These are phyloP conservation scores for Paramormyrops kingsleyae DNA, from an alignment of 2,113 vertebrate species.

Conservation along the genomic window DNA sequence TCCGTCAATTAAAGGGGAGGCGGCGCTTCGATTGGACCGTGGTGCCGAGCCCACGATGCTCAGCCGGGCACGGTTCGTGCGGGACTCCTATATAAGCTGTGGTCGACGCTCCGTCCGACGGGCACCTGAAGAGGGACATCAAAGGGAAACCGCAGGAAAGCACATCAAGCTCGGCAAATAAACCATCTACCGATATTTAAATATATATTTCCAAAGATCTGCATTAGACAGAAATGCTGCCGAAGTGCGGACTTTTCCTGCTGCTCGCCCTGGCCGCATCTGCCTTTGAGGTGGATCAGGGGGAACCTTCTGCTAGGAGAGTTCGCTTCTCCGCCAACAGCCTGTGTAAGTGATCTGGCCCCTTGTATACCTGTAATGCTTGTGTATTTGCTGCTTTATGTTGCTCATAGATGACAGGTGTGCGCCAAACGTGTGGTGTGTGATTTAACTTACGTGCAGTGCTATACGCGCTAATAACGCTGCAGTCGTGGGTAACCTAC, in stretches of 20 bases:
- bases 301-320: slow-evolving; percentile 49
- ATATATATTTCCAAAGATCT: neutral
- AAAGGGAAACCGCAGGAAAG: neutral
- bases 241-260: slow-evolving; percentile 36
- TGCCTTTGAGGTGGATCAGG: slow-evolving; percentile 40
- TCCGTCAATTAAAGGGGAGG: slow-evolving; percentile 7
- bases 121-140: neutral
- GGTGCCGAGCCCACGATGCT: slow-evolving; percentile 20
- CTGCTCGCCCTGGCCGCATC: slow-evolving; percentile 37
- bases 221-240: slow-evolving; percentile 40
- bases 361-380: neutral
- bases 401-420: neutral
- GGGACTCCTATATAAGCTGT: slow-evolving; percentile 7
- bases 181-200: neutral
- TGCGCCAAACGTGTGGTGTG: neutral
- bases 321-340: slow-evolving; percentile 60
- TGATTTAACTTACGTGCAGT: neutral
- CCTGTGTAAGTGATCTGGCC: slow-evolving; percentile 50
- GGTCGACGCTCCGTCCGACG: neutral
- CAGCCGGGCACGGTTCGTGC: neutral
- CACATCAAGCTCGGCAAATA: neutral
- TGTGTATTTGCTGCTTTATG: neutral
- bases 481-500: neutral
- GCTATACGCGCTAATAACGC: neutral
- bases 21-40: slow-evolving; percentile 45